Evolutionary conservation across 2,113 vertebrate genomes (phyloP), one percentile per base, ranked within the genome.

Genomic region (Circaetus cinerascens): DNA sequence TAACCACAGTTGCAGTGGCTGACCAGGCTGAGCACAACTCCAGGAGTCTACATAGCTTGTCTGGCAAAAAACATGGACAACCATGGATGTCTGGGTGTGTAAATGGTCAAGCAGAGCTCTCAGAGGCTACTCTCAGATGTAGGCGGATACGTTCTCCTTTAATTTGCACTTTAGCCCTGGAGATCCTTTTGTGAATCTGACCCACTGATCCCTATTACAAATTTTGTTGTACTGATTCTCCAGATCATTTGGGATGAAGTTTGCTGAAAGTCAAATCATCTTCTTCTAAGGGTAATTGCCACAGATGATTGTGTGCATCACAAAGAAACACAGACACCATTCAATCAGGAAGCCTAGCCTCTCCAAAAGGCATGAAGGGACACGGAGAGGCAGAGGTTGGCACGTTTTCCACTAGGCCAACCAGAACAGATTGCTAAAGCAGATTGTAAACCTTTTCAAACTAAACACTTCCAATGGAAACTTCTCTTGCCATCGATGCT

Each of bases 81-180:
- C 17, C 7, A 3, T 9, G 27, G 64, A 48, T 62, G 7, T 13
- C 38, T 21, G 18, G 34, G 25, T 40, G 9, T 55, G 29, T 7
- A 63, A 78, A 12, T 9, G 9, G n/a, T 34, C 13, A 7, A 57
- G 29, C 21, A 56, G 26, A 74, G 26, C 29, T 63, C 63, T 50
- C 59, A 32, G 8, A 74, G 7, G 10, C 25, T 71, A 16, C 19
- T 60, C 9, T 40, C 38, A 55, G 10, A 15, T 13, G 8, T 15
- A 55, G 34, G 17, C 2, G 0, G 63, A 46, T 45, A 50, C 0
- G 0, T 74, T 67, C 19, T 46, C 45, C 48, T 51, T 69, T 23
- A 71, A 71, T 36, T 75, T 82, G 21, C 16, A 20, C 45, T 78
- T 55, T 27, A 78, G 25, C 20, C 34, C 23, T 60, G 20, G 38